These are phyloP conservation scores for Camponotus floridanus DNA, from an alignment of 1,140 invertebrate genomes.

Conservation along the genomic window DNA sequence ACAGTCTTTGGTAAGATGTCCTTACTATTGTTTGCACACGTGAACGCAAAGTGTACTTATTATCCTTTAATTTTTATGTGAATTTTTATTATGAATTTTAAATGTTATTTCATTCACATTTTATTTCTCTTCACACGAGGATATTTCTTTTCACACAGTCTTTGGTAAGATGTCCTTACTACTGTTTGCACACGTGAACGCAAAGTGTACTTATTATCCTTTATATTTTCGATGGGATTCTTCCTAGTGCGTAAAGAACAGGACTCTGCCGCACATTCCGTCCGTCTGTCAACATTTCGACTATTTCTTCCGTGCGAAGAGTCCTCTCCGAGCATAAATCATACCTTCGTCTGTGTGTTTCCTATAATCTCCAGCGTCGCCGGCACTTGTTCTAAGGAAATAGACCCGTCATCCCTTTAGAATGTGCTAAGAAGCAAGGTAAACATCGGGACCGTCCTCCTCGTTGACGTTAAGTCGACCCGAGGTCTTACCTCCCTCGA, in stretches of 20 bases:
- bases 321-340: slow-evolving; percentile 61
- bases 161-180: neutral
- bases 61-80: slow-evolving; percentile 52
- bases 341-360: slow-evolving; percentile 33
- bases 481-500: slow-evolving; percentile 44
- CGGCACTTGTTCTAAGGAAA: slow-evolving; percentile 69
- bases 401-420: slow-evolving; percentile 76
- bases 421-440: slow-evolving; percentile 72
- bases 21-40: slow-evolving; percentile 29
- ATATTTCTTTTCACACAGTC: neutral
- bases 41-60: slow-evolving; percentile 52
- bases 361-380: slow-evolving; percentile 38
- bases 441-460: slow-evolving; percentile 67
- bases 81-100: neutral
- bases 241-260: slow-evolving; percentile 45
- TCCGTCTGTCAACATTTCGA: slow-evolving; percentile 71
- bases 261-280: slow-evolving; percentile 48
- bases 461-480: slow-evolving; percentile 53
- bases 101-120: neutral
- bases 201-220: slow-evolving; percentile 61
- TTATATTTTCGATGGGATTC: slow-evolving; percentile 62
- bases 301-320: slow-evolving; percentile 61
- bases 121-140: slow-evolving; percentile 11
- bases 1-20: neutral
- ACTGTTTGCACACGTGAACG: slow-evolving; percentile 33